Evolutionary conservation across 2,113 vertebrate species (phyloP), one percentile per base, ranked within the genome.

Genomic region (Lanius collurio): DNA sequence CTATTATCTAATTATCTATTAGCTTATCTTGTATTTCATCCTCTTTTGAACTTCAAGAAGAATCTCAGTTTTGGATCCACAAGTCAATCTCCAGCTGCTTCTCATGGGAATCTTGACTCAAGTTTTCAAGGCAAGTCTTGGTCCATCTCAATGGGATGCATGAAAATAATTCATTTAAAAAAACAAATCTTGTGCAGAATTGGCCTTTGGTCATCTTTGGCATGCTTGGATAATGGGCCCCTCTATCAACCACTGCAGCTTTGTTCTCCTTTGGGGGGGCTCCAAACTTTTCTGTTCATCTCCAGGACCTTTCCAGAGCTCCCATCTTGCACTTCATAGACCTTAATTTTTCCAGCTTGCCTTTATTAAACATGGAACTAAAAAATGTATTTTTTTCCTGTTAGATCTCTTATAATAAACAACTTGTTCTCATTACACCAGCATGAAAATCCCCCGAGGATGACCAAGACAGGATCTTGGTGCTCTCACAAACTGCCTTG

Each of bases 1-100:
- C 96, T 96, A 71, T 96, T 92, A 86, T 90, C 92, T 92, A 86
- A 94, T 96, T 90, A 94, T 93, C 91, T 92, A 44, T 87, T 89
- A 81, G 47, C 49, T 96, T 71, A 92, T 96, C 94, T 92, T 94
- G 86, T 94, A 52, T 96, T 93, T 86, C 87, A 84, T 84, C 68
- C 83, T 92, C 71, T 78, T 90, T 83, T 92, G 73, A 94, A 90
- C 83, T 90, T 83, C 67, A 89, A 56, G 79, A 87, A 77, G 55
- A 59, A 21, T 79, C 52, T 84, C 53, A 3, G 65, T 41, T 91
- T 94, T 87, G 65, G 56, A 87, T 79, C 65, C 56, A 47, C 19
- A 4, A 53, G 33, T 26, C 47, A 42, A 23, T 68, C 13, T 93
- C 35, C 41, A 15, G 13, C 68, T 79, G 53, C 62, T 82, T 86